Evolutionary conservation across 1,140 invertebrate genomes (phyloP), one percentile per base, ranked within the genome.

Genomic region (Trissolcus basalis): DNA sequence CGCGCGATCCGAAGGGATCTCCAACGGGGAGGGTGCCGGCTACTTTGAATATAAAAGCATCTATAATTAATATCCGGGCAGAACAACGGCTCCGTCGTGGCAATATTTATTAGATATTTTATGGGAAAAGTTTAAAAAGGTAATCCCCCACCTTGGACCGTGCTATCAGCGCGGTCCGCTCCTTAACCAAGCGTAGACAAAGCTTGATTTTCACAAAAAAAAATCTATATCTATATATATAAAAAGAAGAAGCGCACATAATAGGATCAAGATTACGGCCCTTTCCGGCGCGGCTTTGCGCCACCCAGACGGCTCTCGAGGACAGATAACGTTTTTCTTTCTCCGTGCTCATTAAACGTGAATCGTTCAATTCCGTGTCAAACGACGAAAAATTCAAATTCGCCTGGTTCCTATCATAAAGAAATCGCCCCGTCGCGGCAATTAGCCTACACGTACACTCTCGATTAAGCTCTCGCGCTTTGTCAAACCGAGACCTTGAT

Each of bases 81-180:
- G 74, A 81, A 80, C 74, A 81, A 81, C 79, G 79, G 61, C 63
- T 48, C 75, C 45, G 43, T 7, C 43, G 13, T 55, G 77, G 79
- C 80, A 82, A 85, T 86, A 84, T 85, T 86, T 86, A 84, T 84
- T 83, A 85, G 80, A 84, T 80, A 82, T 78, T 85, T 85, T 84
- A 85, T 81, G 75, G 82, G 76, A 53, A 81, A 85, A 85, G 80
- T 86, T 86, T 85, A 85, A 85, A 85, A 85, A 82, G 83, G 80
- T 81, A 82, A 85, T 83, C 76, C 80, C 61, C 67, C 65, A 77
- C 78, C 77, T 80, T 71, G 70, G 56, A 50, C 15, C 56, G 65
- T 41, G 36, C 63, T 65, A 73, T 76, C 56, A 49, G 54, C 63
- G 53, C 74, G 32, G 36, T 47, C 56, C 53, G 76, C 67, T 80